A percentile compares a stretch with the other conserved stretches of the same genome.
These are phyloP conservation scores for Coturnix japonica DNA, from an alignment of 2,113 vertebrate genomes.

Conservation along the genomic window DNA sequence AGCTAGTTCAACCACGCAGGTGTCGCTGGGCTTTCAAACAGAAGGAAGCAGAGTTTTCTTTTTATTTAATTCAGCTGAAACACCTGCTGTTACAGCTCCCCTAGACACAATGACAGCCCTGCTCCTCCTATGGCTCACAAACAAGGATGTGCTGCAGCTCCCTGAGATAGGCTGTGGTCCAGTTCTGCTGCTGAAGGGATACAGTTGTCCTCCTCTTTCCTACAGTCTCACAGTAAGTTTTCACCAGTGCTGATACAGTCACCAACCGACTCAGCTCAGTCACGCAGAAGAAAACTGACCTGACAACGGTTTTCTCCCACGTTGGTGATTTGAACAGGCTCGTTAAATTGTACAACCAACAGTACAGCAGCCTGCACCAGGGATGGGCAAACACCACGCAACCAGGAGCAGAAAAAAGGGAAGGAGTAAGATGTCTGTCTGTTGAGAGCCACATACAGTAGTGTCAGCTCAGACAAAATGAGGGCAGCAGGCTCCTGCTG, in stretches of 20 bases:
- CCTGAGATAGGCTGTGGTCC: too few relatives aligned
- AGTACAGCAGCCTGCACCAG: not conserved
- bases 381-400: not conserved
- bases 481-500: not conserved
- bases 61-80: not conserved
- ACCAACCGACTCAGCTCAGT: not conserved
- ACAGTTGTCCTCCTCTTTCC: not conserved
- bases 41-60: not conserved
- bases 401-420: not conserved
- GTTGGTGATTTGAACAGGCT: not conserved
- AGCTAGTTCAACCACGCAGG: not conserved
- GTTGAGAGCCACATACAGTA: not conserved
- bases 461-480: not conserved
- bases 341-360: not conserved
- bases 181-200: not conserved
- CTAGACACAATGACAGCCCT: not conserved
- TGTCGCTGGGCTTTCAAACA: not conserved
- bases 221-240: accelerated
- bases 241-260: not conserved
- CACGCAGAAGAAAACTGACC: not conserved
- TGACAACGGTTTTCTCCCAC: not conserved
- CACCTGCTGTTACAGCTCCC: not conserved
- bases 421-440: not conserved
- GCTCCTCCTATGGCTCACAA: not conserved
- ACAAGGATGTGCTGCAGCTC: not conserved